Base-by-base conservation (phyloP, 2,888 invertebrate species). In the Catocala fraxini region DNA sequence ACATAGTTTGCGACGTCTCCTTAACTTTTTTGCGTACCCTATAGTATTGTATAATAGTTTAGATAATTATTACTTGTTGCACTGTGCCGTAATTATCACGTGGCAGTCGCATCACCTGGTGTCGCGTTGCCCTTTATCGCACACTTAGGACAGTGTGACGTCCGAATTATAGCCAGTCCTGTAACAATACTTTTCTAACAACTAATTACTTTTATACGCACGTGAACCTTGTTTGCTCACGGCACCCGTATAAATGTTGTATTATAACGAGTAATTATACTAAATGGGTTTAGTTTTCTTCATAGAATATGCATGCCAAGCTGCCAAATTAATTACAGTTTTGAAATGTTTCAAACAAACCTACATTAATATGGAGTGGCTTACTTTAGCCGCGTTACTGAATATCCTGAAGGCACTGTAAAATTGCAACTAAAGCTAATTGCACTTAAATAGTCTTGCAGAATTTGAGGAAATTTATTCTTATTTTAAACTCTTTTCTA, bases 201-300 rank as follows among this genome's bases (percentile, higher is more conserved):
- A 45, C 6, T 42, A 56, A 48, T 56, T 48, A 49, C 48, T 25
- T 47, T 6, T 25, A 9, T 46, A 15, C 43, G 42, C 35, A 42
- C 34, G 33, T 34, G 35, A 45, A 11, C 45, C 10, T 13, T 45
- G 9, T 39, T 39, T 11, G 48, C 13, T 42, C 48, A 5, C 7
- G n/a, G 11, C n/a, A 12, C 39, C 39, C 42, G 48, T 41, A 49
- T 49, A 48, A 48, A 42, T 42, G 56, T 49, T 48, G 10, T 49
- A 48, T 47, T 46, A 25, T 42, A 48, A 49, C 42, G 47, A 48
- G 56, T 56, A 48, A 49, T 48, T 56, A 42, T 49, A 56, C 41
- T 41, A 49, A 56, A 56, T 56, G 48, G 42, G 41, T 56, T 56
- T 56, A 49, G 56, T 56, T 56, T 56, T 49, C 42, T 39, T 25